Percentiles rank a stretch among this genome's conserved stretches.
Evolutionary conservation across 2,888 invertebrate species (phyloP).

Genomic region (Drosophila prolongata): DNA sequence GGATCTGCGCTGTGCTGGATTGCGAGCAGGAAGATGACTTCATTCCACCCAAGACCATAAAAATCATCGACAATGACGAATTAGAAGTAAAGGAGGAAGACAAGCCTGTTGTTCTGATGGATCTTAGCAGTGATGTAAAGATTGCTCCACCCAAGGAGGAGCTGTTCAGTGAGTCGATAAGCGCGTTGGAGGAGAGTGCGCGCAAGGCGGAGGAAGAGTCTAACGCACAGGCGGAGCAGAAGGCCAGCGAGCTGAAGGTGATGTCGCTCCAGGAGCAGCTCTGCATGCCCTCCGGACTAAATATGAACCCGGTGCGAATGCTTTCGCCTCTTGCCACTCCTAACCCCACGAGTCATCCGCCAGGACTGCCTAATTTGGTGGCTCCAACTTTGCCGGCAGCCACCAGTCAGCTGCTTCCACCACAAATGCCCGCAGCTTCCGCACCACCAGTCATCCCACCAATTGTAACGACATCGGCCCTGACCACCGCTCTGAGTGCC

Average conservation of each 20-base stretch:
- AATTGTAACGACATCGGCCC: slow-evolving; percentile 10
- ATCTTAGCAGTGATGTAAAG: slow-evolving; percentile 55
- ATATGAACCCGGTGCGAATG: slow-evolving; percentile 84
- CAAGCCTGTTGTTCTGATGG: slow-evolving; percentile 31
- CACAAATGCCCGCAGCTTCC: slow-evolving; percentile 14
- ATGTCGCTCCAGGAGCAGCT: slow-evolving; percentile 83
- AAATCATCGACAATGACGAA: slow-evolving; percentile 78
- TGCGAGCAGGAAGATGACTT: slow-evolving; percentile 90
- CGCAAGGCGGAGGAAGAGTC: slow-evolving; percentile 73
- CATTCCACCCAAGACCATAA: slow-evolving; percentile 85
- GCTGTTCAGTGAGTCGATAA: slow-evolving; percentile 43
- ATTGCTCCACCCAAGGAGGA: slow-evolving; percentile 74
- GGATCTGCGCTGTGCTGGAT: slow-evolving; percentile 90
- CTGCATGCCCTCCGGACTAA: slow-evolving; percentile 83
- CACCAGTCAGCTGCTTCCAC: slow-evolving; percentile 23
- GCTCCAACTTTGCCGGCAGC: slow-evolving; percentile 43
- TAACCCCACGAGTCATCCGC: slow-evolving; percentile 68
- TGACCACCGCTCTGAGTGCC: slow-evolving; percentile 52
- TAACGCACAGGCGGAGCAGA: slow-evolving; percentile 71
- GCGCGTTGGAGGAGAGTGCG: slow-evolving; percentile 66
- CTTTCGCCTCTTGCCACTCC: slow-evolving; percentile 82
- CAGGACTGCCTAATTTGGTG: slow-evolving; percentile 46
- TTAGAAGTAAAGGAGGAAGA: slow-evolving; percentile 59
- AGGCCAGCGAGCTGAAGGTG: slow-evolving; percentile 81
- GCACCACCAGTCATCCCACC: slow-evolving; percentile 21